Evolutionary conservation across 2,888 invertebrate species (phyloP).

Genomic region (Meteorus cinctellus): DNA sequence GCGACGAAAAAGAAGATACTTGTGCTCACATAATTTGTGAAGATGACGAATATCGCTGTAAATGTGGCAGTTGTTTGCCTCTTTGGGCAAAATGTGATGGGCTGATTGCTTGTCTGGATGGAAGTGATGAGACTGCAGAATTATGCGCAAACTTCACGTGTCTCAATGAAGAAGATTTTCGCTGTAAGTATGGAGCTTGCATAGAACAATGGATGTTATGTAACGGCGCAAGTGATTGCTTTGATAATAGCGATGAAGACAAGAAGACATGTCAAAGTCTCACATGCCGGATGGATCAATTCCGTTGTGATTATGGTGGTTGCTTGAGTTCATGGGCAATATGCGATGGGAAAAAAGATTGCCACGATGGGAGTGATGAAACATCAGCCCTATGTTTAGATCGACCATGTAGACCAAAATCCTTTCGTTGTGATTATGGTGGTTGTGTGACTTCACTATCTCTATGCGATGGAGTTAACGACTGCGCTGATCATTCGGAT

Average conservation of each 20-base stretch:
- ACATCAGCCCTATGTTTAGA: not conserved
- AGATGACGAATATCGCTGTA: not conserved
- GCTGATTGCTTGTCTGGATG: not conserved
- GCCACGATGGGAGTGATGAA: not conserved
- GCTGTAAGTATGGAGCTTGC: not conserved
- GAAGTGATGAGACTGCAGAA: not conserved
- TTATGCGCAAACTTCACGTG: not conserved
- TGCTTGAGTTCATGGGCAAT: not conserved
- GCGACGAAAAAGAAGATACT: not conserved
- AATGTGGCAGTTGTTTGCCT: not conserved
- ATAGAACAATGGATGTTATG: not conserved
- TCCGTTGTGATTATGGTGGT: conserved; percentile 12
- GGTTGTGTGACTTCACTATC: not conserved
- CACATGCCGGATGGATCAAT: not conserved
- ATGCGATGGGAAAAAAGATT: not conserved
- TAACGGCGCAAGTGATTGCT: not conserved
- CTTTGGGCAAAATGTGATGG: not conserved
- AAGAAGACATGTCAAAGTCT: not conserved
- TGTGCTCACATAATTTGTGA: not conserved
- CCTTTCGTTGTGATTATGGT: not conserved
- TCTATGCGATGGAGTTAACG: not conserved
- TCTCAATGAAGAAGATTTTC: not conserved
- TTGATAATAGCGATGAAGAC: not conserved
- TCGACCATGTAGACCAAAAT: not conserved
- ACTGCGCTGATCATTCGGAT: not conserved